Base-by-base conservation (phyloP, 2,888 invertebrate species). In the Periphyllus acericola region DNA sequence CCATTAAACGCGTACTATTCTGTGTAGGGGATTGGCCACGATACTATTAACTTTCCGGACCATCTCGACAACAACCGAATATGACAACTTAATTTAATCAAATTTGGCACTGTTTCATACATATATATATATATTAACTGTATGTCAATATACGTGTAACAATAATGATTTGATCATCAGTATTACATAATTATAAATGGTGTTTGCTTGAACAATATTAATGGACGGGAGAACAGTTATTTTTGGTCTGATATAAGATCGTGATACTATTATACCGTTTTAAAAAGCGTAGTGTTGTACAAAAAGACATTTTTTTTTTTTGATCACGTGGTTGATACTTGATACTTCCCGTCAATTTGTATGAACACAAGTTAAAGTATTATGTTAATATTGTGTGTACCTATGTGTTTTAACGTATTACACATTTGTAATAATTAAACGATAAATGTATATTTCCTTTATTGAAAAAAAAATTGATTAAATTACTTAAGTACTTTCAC, bases 91-190 rank as follows among this genome's bases (percentile, higher is more conserved):
- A 79, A 55, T 79, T 79, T 66, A 71, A 25, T 71, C 19, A 82
- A 71, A 82, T 82, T 82, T 82, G 82, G 82, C 82, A 82, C 71
- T 29, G 21, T 32, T 60, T 71, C 32, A 40, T 82, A 71, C 11
- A 14, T 29, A 60, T 60, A 0, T 60, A 17, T 32, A 60, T 60
- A 25, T 21, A 21, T 60, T 60, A 60, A 60, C 60, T 21, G 25
- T 60, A 60, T 60, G 60, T 60, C 21, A 60, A 60, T 60, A 25
- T 25, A 21, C 25, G 60, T 60, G 68, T 36, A 36, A 80, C 34
- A 80, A n/a, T 34, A 36, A 60, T 36, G 8, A 46, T 46, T 60
- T 25, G 60, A 60, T 60, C 21, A 66, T 46, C 46, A 46, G 2
- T 46, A 46, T 80, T 80, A 80, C 19, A n/a, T n/a, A n/a, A 66